Conservation (phyloP, 2,113 vertebrate species). For the Diadophis punctatus region DNA sequence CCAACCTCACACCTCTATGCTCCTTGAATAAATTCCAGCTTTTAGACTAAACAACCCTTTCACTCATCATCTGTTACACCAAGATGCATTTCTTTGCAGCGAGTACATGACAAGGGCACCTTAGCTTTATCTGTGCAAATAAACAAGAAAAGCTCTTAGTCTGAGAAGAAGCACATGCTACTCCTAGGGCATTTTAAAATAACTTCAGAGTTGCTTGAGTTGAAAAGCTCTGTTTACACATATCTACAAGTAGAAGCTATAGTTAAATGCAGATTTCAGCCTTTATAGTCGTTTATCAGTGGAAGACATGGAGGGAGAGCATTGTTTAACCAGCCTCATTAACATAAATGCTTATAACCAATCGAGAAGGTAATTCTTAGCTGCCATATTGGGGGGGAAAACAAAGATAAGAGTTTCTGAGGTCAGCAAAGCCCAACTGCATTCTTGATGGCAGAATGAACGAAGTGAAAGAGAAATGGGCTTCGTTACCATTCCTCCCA, state of each 20-base stretch:
- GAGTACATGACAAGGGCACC: constrained; percentile 22
- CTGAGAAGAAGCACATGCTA: background rate
- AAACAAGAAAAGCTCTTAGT: constrained; percentile 7
- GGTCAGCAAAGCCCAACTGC: background rate
- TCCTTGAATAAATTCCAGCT: constrained; percentile 24
- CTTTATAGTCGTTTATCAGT: background rate
- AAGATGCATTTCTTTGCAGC: constrained; percentile 9
- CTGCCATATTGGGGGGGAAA: background rate
- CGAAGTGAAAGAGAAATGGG: background rate
- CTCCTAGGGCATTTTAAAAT: constrained; percentile 19
- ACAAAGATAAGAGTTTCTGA: background rate
- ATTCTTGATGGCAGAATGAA: background rate
- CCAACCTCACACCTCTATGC: constrained; percentile 2
- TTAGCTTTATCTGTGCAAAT: constrained; percentile 26
- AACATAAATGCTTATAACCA: background rate
- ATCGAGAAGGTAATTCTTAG: background rate
- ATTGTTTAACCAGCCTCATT: background rate
- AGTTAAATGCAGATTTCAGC: background rate
- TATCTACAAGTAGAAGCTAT: background rate
- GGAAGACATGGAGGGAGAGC: background rate
- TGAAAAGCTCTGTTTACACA: background rate
- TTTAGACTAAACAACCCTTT: constrained; percentile 24
- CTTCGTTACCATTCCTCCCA: background rate
- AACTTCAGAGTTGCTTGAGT: background rate
- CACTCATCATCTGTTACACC: constrained; percentile 19